Evolutionary conservation across 2,888 invertebrate genomes (phyloP), one percentile per base, ranked within the genome.

Genomic region (Rhorus exstirpatorius): DNA sequence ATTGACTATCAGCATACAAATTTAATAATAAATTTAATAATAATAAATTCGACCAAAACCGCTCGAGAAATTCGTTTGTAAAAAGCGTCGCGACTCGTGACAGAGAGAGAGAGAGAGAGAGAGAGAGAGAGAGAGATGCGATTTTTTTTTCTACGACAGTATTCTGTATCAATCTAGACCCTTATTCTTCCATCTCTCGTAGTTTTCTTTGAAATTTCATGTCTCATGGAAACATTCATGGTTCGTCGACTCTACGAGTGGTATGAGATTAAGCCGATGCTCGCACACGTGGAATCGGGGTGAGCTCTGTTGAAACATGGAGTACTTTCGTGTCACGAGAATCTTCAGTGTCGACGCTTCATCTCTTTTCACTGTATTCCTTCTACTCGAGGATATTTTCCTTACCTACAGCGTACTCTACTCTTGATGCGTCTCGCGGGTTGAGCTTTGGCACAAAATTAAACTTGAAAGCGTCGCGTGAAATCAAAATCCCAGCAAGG

Each of bases 171-270:
- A 41, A 7, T 31, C n/a, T 1, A 17, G 41, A 41, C 21, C n/a
- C 21, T 61, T 61, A 41, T 41, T 61, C 61, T 31, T 19, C 12
- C 35, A 8, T 49, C 12, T 61, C 44, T 60, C 75, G 55, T 53
- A 53, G 24, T 74, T 80, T 84, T 84, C 84, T 88, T 88, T 87
- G 88, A 88, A 87, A 83, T 88, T 87, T 88, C 88, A 87, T 86
- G 84, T 85, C 84, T 84, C 82, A 84, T 86, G 88, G 86, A 86
- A 88, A 88, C 84, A 79, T n/a, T 85, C 81, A 76, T 87, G 84
- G 88, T 78, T 79, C 68, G 75, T 70, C 75, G 60, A 63, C 63
- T 68, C 61, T n/a, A 26, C 60, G 24, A 26, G 55, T 17, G 41
- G 38, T 61, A 41, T 38, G 41, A 61, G 61, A 21, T 14, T 38